Evolutionary conservation across 2,797 vertebrate genomes (phyloP), one percentile per base, ranked within the genome.

Genomic region (Discoglossus pictus): DNA sequence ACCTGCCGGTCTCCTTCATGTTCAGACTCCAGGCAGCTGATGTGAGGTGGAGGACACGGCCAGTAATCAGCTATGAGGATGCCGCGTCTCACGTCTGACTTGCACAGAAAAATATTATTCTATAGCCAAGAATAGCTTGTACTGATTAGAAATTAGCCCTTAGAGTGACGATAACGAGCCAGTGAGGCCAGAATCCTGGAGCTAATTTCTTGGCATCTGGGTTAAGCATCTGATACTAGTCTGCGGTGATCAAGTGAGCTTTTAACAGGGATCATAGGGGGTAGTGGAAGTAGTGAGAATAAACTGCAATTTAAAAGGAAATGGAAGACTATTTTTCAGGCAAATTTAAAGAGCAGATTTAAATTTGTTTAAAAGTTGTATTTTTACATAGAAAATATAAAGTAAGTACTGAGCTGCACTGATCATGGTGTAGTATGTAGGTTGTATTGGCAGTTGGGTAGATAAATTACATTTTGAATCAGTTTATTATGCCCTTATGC

Each of bases 91-190:
- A 39, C 53, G 51, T 48, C 15, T 58, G 35, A 50, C 44, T 48
- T 40, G 35, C 21, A 59, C 40, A 42, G 34, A 31, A 50, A 67
- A 58, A 58, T 66, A 58, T 66, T 47, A 65, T 50, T 23, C 31
- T 58, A 46, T 48, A 58, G 18, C 21, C 35, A 67, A 31, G 24
- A 51, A 18, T 60, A 52, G 36, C 55, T 59, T 50, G 36, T 18
- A 42, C 36, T 60, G 44, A 59, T 67, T 67, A 59, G 23, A 67
- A 67, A 67, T 67, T 48, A 56, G 63, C 52, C 42, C 34, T 48
- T 56, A 27, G 52, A 23, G 20, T 25, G 63, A 48, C 39, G 52
- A 42, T 65, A 56, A 56, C 56, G 63, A 48, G 60, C 34, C 40
- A 65, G 20, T 48, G 34, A 38, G 52, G 34, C 52, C 63, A 65